Base-by-base conservation (phyloP, 2,797 vertebrate species). In the Enteromius treurensis region DNA sequence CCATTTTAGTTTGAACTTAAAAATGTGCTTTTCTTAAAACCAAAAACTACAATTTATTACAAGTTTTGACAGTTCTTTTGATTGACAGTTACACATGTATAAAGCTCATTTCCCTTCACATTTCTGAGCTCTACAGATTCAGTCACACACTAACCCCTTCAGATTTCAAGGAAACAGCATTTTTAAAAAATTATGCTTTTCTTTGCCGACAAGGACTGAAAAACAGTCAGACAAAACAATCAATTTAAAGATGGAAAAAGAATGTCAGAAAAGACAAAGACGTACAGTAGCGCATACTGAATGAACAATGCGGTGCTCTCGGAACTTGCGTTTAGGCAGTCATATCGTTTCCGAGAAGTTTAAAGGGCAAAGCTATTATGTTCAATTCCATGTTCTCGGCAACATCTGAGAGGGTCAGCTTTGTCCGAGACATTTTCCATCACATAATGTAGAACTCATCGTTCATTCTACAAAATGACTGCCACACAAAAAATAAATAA, bases 161-260 rank as follows among this genome's bases (percentile, higher is more conserved):
- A 77, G n/a, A 80, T 23, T 42, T 80, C 40, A 47, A 34, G 40
- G 37, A 34, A 73, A 64, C 1, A 19, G 6, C 51, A 23, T 62
- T 62, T 45, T 17, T 37, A 37, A 40, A 67, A 67, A 67, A 73
- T 51, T 13, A 1, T 21, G 55, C 23, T 74, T 84, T 82, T 89
- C 70, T 86, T 87, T 89, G 84, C 85, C 15, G 64, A 79, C 69
- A 78, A 87, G 21, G 58, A 65, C 75, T 81, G 79, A 47, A 79
- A 79, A 47, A 19, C 40, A 4, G 29, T 51, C 81, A 79, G 60
- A 83, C 67, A 80, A 69, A 80, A 80, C 23, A 55, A 71, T 45
- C 32, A n/a, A 74, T 58, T 68, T 37, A 26, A 71, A 86, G 32
- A 49, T 7, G 60, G 67, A 62, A 17, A 26, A 68, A 69, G 51